These are phyloP conservation scores for Drosophila lacteicornis DNA, from an alignment of 1,140 invertebrate species.

Conservation along the genomic window DNA sequence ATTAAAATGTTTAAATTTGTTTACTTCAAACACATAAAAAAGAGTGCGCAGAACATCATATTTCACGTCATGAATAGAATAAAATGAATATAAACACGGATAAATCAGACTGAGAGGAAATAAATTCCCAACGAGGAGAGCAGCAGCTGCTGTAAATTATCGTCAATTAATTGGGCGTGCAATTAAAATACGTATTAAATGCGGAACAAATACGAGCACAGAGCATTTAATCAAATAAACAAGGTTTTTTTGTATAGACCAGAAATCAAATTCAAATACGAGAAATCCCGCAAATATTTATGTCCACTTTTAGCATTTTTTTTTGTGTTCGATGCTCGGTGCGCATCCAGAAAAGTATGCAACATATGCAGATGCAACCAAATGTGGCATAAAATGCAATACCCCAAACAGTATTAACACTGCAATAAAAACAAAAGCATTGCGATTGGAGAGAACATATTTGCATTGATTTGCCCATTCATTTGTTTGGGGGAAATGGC, in stretches of 20 bases:
- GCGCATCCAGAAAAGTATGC: conserved; percentile 54
- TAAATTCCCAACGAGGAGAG: conserved; percentile 18
- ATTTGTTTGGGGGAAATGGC: conserved; percentile 12
- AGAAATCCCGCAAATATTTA: conserved; percentile 48
- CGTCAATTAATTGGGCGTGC: conserved; percentile 54
- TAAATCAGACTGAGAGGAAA: conserved; percentile 24
- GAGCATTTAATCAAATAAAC: conserved; percentile 55
- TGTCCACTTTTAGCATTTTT: conserved; percentile 32
- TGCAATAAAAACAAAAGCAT: conserved; percentile 29
- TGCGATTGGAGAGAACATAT: conserved; percentile 23
- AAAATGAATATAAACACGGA: conserved; percentile 15
- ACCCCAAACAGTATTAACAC: conserved; percentile 42
- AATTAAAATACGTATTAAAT: conserved; percentile 37
- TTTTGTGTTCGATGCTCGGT: neutral
- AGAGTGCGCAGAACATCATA: conserved; percentile 6
- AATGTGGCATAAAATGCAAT: conserved; percentile 49
- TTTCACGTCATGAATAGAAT: conserved; percentile 18
- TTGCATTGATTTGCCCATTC: conserved; percentile 44
- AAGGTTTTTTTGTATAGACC: conserved; percentile 4
- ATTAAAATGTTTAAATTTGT: conserved; percentile 46
- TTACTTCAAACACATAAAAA: conserved; percentile 10
- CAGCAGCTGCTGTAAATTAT: conserved; percentile 67
- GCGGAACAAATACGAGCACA: conserved; percentile 5
- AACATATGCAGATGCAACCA: conserved; percentile 30
- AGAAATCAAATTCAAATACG: conserved; percentile 60